Evolutionary conservation across 1,140 invertebrate genomes (phyloP), one percentile per base, ranked within the genome.

Genomic region (Telenomus remus): DNA sequence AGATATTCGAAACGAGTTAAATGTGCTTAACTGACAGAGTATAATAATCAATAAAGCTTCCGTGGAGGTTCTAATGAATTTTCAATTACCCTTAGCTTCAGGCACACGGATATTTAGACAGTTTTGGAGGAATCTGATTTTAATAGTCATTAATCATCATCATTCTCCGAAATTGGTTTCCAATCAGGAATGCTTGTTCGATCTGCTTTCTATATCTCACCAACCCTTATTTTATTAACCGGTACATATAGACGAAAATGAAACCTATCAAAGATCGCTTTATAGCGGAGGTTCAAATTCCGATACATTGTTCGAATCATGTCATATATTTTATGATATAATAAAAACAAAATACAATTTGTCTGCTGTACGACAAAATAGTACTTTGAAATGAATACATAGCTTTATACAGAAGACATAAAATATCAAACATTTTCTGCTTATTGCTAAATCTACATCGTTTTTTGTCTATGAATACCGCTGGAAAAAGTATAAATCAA

Each of bases 301-400:
- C n/a, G 9, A 39, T 8, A 42, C 49, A 42, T 68, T 37, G 35
- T 55, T 55, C 54, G 54, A 70, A 27, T 27, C 44, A 46, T 42
- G 15, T 55, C 50, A 61, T 63, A 71, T 56, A 12, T 71, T 71
- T 71, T 71, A 71, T 53, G 57, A 71, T 61, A 44, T 59, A 71
- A 71, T 61, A 71, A 63, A 71, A 61, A 51, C 35, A 44, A 50
- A 55, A 71, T 44, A 51, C 46, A 63, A 60, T 61, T 55, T 49
- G 53, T 71, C 34, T 12, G 19, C 6, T 27, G 19, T 27, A 27
- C 19, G 19, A 27, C 2, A 6, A 27, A 27, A 27, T 6, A n/a
- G n/a, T 44, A 10, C 11, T 54, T 53, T 47, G n/a, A 42, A 16
- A 53, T 47, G 55, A 48, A 33, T 8, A 15, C 13, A 46, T 46